Evolutionary conservation across 1,140 invertebrate species (phyloP).

Genomic region (Drepana arcuata): DNA sequence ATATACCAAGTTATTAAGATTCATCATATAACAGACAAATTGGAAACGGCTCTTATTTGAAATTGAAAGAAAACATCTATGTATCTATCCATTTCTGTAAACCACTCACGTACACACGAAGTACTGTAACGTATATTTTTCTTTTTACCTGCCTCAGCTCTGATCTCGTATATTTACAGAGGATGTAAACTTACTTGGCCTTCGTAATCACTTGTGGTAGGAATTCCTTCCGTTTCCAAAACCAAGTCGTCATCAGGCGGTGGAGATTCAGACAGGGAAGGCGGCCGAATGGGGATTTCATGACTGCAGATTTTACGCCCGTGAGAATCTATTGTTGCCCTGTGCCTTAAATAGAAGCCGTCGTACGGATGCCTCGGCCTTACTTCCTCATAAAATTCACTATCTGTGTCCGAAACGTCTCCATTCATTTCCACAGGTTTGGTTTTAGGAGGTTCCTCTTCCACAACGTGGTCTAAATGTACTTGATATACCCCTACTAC

Average conservation of each 20-base stretch:
- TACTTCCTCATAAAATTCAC: constrained; percentile 45
- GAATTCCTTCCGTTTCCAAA: constrained; percentile 6
- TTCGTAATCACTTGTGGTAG: constrained; percentile 15
- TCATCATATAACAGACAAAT: no score
- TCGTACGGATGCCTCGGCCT: constrained; percentile 65
- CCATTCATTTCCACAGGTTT: constrained; percentile 30
- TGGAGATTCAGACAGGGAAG: constrained; percentile 32
- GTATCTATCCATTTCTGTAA: no score
- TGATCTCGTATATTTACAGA: no score
- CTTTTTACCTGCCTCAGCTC: no score
- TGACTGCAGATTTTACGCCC: constrained; percentile 60
- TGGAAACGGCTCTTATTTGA: no score
- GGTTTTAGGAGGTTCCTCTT: constrained; percentile 5
- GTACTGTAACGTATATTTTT: no score
- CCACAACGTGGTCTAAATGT: constrained; percentile 30
- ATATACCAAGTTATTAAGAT: no score
- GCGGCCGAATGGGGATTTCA: constrained; percentile 44
- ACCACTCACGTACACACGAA: no score
- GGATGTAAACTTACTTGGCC: constrained; percentile 47
- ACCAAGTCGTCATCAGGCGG: constrained; percentile 6
- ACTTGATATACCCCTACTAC: constrained; percentile 20
- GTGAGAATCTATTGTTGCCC: constrained; percentile 44
- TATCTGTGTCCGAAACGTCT: constrained; percentile 28
- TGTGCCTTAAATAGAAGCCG: constrained; percentile 63
- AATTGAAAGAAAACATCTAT: no score